phyloP scores from a whole-genome alignment of 2,888 invertebrate genomes.

The Zele albiditarsus region DNA sequence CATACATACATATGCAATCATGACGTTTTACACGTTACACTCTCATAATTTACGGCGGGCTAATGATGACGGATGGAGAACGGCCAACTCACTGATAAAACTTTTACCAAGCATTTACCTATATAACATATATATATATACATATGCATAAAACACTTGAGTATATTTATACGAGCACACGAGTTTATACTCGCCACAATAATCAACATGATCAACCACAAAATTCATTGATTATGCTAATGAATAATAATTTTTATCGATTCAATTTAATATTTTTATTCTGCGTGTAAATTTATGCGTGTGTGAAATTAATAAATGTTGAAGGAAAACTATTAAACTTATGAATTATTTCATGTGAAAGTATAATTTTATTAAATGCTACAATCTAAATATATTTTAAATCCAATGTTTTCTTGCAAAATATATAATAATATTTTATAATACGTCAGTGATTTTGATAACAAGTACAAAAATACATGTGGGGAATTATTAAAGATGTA shows the following conservation, averaged over 20 bases:
- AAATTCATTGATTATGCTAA: slow-evolving; percentile 18
- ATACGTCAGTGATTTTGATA: too few relatives aligned
- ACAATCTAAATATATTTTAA: too few relatives aligned
- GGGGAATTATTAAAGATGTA: background rate
- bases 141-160: background rate
- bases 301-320: background rate
- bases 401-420: too few relatives aligned
- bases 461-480: too few relatives aligned
- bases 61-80: slow-evolving; percentile 55
- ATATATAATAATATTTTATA: too few relatives aligned
- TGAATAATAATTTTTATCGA: slow-evolving; percentile 1
- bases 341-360: too few relatives aligned
- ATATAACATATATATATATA: slow-evolving; percentile 17
- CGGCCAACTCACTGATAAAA: slow-evolving; percentile 50
- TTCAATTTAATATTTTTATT: slow-evolving; percentile 3
- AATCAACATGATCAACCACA: slow-evolving; percentile 3
- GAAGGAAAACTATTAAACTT: too few relatives aligned
- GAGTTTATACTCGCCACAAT: background rate
- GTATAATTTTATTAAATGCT: too few relatives aligned
- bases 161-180: background rate
- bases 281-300: background rate
- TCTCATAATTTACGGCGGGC: slow-evolving; percentile 50
- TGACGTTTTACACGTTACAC: slow-evolving; percentile 44
- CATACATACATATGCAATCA: slow-evolving; percentile 19
- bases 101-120: slow-evolving; percentile 45